phyloP scores from a whole-genome alignment of 2,888 invertebrate species.

The Hydropsyche betteni region DNA sequence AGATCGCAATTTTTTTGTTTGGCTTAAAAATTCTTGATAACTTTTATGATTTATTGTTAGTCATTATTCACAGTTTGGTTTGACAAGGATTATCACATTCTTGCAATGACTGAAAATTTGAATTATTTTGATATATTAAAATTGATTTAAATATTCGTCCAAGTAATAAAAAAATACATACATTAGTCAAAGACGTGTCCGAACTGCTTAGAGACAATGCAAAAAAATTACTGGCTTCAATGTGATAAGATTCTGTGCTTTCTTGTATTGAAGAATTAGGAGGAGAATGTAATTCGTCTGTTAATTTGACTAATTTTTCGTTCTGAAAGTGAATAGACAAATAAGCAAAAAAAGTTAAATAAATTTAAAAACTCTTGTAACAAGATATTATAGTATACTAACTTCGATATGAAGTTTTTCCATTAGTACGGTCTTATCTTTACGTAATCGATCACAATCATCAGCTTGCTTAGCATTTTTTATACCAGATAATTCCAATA shows the following conservation, averaged over 20 bases:
- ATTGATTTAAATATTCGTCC: background rate
- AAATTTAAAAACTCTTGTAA: background rate
- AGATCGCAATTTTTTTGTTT: background rate
- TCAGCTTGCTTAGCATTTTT: conserved; percentile 71
- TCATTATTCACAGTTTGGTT: conserved; percentile 7
- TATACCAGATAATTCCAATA: conserved; percentile 79
- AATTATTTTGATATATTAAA: background rate
- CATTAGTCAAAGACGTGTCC: conserved; percentile 45
- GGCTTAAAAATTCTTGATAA: no score
- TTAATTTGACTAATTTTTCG: conserved; percentile 42
- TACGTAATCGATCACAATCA: conserved; percentile 73
- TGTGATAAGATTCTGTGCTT: conserved; percentile 24
- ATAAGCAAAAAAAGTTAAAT: background rate
- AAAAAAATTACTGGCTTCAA: conserved; percentile 47
- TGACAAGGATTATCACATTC: conserved; percentile 4
- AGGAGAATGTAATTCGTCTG: conserved; percentile 39
- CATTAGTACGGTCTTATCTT: conserved; percentile 76
- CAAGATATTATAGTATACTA: conserved; percentile 45
- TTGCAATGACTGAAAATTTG: conserved; percentile 2
- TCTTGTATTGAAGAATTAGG: background rate
- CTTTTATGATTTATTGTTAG: background rate
- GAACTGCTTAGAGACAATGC: conserved; percentile 37
- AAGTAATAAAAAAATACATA: conserved; percentile 37
- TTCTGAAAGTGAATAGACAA: conserved; percentile 43
- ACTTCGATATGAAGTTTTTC: conserved; percentile 78